Base-by-base conservation (phyloP, 2,113 vertebrate genomes). In the Etia nguti region DNA sequence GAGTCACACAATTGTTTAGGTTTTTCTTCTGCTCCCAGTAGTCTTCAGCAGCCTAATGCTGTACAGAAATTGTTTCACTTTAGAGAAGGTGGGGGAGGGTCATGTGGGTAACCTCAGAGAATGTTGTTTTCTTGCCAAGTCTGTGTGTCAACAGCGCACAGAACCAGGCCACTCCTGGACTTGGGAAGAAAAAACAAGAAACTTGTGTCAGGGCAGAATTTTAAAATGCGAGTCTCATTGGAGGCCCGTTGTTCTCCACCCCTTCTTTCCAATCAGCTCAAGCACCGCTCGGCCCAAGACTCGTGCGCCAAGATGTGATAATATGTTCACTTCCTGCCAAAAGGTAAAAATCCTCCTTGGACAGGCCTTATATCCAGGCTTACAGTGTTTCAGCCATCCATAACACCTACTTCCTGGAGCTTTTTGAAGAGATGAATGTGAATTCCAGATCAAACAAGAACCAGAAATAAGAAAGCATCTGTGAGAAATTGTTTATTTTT, bases 391-490 rank as follows among this genome's bases (percentile, higher is more conserved):
- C 55, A 81, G 83, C 18, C 81, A 90, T 79, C 79, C 36, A 83
- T 90, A 79, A 87, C 79, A 88, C 50, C 84, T 81, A 7, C 86
- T 88, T 83, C 82, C 48, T 38, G n/a, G 73, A 83, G 81, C 83
- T 81, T 90, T 68, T 56, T 55, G 77, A 83, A 80, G 62, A 73
- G 82, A 87, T 80, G 55, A 84, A 70, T 82, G 54, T 84, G 81
- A 92, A 94, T 90, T 86, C 48, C 79, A 82, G 57, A 86, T 93
- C 86, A 91, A 93, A 94, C 55, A 83, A 11, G 60, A 77, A 65
- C 20, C 36, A 77, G 60, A 82, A 80, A 55, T 89, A 88, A 87
- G 81, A 56, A 80, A 82, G 87, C 80, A 84, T 82, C 90, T 81
- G 26, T 24, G 16, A 81, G 65, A 75, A 90, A 83, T 55, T 79